Evolutionary conservation across 2,113 vertebrate species (phyloP), one percentile per base, ranked within the genome.

Genomic region (Cinclus mexicanus): DNA sequence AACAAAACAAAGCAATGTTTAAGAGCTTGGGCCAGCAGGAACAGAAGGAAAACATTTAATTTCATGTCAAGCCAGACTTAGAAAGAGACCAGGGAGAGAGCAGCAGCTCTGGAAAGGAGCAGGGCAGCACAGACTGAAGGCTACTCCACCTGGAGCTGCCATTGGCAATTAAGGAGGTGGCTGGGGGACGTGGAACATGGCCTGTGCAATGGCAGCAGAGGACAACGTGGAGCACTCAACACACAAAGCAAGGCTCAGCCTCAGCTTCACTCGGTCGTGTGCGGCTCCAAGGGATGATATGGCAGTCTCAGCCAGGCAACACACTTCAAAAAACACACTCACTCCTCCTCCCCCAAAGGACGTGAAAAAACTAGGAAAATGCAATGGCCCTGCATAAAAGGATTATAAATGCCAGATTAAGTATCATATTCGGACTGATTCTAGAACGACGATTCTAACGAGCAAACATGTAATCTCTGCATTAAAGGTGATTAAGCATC

Each of bases 111-210:
- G 28, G 28, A 39, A 50, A 31, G 53, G 24, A n/a, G 24, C 29
- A 46, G 31, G 46, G 37, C 37, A 52, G 83, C 59, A 20, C 0
- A 0, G 13, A 50, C 47, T 47, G 77, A 47, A 83, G 57, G 7
- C 18, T 31, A 15, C 10, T 59, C 60, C 64, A 29, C 50, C 24
- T 25, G 35, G 6, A 55, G 39, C 18, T 47, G 46, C 10, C 68
- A 9, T 1, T 0, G 2, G 44, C n/a, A 57, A 44, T 24, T 6
- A 20, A 14, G 31, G 53, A 9, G 16, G 28, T 6, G 14, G 14
- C 0, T 3, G 14, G 12, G 12, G 63, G 33, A 56, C 1, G 4
- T 0, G 10, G 37, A 68, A 6, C 1, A 2, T 1, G 39, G 33
- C 3, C 4, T 3, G 14, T 5, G 26, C 25, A 42, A 35, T 1